Evolutionary conservation across 2,797 vertebrate genomes (phyloP), one percentile per base, ranked within the genome.

Genomic region (Syngnathus rostellatus): DNA sequence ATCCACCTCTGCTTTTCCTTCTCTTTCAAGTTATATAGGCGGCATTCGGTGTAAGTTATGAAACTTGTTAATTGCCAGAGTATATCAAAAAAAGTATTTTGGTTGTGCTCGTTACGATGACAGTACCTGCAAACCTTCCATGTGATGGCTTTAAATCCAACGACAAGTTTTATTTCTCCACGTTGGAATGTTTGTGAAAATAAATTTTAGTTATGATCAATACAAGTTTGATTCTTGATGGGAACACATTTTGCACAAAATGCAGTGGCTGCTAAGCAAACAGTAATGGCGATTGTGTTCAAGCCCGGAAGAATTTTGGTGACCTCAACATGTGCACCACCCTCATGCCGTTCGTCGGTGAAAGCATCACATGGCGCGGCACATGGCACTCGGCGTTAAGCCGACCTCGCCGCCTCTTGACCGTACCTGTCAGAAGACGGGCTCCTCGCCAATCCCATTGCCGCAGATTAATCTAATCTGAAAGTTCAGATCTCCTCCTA

Each of bases 391-490:
- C 46, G 72, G 65, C 78, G 19, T 73, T 79, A 76, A 80, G 69
- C 75, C 76, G 72, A 77, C 78, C 74, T 77, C 80, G 69, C 75
- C 68, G 57, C 58, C 66, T 73, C 31, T 66, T 72, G 75, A 48
- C 66, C 79, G 6, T 77, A 77, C 79, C 71, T 82, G 80, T 79
- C 76, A 74, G 73, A 71, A 76, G 83, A 82, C 79, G 83, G 75
- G 76, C 63, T 5, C 19, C 65, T 65, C 75, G 77, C 68, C 79
- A 85, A 86, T 91, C 85, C 81, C 78, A 85, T 90, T 90, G 79
- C 72, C 75, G 45, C 77, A 88, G 83, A 82, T 91, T 90, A 89
- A 80, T 85, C 85, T 91, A 76, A 86, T 90, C 76, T 78, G 69
- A 78, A 69, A 89, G 81, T 86, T 89, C 79, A 86, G 75, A 76